Base-by-base conservation (phyloP, 92 coral and sea anemone species). In the Phenganax marumi region DNA sequence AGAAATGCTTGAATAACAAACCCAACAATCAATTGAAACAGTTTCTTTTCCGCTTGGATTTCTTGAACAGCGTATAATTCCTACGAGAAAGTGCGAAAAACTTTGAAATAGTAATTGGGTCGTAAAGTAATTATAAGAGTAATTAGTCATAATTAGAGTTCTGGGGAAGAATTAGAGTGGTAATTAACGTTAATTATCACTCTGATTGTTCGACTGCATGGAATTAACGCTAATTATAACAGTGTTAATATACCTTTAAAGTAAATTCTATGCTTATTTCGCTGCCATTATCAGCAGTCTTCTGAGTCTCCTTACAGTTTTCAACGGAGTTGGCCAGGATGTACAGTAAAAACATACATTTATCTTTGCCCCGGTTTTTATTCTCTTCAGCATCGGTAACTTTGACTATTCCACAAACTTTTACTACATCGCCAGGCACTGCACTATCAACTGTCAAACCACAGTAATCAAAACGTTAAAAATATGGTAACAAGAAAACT, bases 31-130 rank as follows among this genome's bases (percentile, higher is more conserved):
- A 96, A 85, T 71, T 91, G 90, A 53, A 96, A 96, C 58, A 92
- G 61, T 50, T 88, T 84, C 55, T 82, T 89, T 76, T 96, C 93
- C 11, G 97, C 89, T 72, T 96, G 99, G 50, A 96, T 96, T 87
- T 96, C 99, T 84, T 92, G 99, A 49, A 96, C 91, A 21, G 97
- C 99, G 75, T 96, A 96, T 52, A 96, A 83, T 70, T 96, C 99
- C 99, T 96, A 68, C 66, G 8, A 48, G 56, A 0, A 65, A 33
- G 43, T 5, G 43, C 43, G 5, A 33, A 33, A 33, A 33, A 33
- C 43, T 33, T 33, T 0, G 5, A 33, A 33, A 33, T 33, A 33
- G 43, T 33, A 33, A 33, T 33, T 33, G 43, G 43, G 3, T 1
- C 43, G 3, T 33, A 33, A 1, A 33, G 43, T 5, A 33, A 33